A percentile compares a stretch with the other conserved stretches of the same genome.
These are phyloP conservation scores for Psittacula derbiana DNA, from an alignment of 2,797 vertebrate genomes.

Conservation along the genomic window DNA sequence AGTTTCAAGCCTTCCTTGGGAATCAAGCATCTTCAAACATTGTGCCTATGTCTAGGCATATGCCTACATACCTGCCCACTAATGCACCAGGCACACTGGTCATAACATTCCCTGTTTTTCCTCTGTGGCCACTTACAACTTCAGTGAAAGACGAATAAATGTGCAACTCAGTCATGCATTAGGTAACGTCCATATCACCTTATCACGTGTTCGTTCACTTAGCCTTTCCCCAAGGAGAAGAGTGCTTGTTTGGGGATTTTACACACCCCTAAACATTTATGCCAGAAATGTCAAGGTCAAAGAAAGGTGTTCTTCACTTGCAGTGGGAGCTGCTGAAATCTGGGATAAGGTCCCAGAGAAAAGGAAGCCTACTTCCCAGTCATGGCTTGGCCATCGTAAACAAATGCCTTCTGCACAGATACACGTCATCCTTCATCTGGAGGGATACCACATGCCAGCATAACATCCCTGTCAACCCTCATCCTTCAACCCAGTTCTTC, in stretches of 20 bases:
- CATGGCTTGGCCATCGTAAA: not conserved
- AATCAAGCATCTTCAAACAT: not conserved
- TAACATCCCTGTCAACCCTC: not conserved
- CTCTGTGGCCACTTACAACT: not conserved
- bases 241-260: not conserved
- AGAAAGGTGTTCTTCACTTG: not conserved
- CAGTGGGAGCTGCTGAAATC: not conserved
- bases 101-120: not conserved
- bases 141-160: not conserved
- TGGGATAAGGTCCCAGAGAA: not conserved
- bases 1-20: not conserved
- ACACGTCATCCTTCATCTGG: not conserved
- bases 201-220: not conserved
- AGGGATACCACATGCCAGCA: not conserved
- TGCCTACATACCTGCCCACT: not conserved
- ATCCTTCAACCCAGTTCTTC: not conserved
- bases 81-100: not conserved
- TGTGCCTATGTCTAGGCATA: not conserved
- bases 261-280: not conserved
- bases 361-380: not conserved
- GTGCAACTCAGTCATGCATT: not conserved
- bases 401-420: not conserved
- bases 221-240: not conserved
- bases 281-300: conserved; percentile 17
- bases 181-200: not conserved